A percentile compares a stretch with the other conserved stretches of the same genome.
phyloP scores from a whole-genome alignment of 2,113 vertebrate genomes.

The Erpornis zantholeuca region DNA sequence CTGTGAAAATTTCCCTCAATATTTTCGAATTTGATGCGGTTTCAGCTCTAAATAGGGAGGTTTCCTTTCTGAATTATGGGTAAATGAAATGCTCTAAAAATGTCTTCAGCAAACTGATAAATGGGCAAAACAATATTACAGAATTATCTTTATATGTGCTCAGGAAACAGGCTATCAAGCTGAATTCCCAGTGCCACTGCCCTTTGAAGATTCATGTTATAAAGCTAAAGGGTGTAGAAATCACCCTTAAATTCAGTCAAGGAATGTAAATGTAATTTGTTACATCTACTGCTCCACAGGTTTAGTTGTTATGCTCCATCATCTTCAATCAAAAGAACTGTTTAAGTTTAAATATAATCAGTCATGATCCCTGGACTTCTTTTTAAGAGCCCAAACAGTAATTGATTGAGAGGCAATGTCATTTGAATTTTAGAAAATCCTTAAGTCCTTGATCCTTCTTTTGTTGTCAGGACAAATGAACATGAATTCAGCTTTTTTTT shows the following conservation, averaged over 20 bases:
- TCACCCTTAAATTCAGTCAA: not conserved
- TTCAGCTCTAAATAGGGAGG: not conserved
- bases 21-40: not conserved
- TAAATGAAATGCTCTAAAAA: not conserved
- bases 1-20: not conserved
- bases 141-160: not conserved
- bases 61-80: not conserved
- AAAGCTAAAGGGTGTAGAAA: not conserved
- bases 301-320: not conserved
- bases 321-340: not conserved
- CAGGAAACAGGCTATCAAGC: constrained; percentile 10
- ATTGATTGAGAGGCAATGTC: not conserved
- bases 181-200: not conserved
- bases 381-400: not conserved
- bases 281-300: not conserved
- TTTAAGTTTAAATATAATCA: not conserved
- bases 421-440: not conserved
- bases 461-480: not conserved
- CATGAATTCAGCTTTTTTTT: not conserved
- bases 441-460: not conserved
- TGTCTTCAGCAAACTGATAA: constrained; percentile 17
- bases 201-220: not conserved
- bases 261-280: not conserved
- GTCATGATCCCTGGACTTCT: not conserved
- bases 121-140: constrained; percentile 3